phyloP scores from a whole-genome alignment of 2,797 vertebrate genomes.

The Scolopax rusticola region DNA sequence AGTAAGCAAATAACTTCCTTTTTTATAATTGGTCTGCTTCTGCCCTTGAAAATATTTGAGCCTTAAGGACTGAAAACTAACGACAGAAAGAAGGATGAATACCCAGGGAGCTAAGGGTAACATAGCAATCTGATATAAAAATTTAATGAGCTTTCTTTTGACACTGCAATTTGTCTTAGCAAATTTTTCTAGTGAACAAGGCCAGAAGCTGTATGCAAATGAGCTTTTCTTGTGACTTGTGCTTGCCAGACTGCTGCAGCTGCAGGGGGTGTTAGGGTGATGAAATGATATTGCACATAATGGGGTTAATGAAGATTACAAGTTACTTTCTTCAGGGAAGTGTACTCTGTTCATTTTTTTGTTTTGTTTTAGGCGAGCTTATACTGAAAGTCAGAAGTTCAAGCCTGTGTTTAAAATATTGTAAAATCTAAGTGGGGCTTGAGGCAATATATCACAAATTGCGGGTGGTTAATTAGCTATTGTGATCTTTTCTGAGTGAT shows the following conservation, averaged over 20 bases:
- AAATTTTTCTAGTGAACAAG: slow-evolving; percentile 69
- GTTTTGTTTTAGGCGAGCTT: slow-evolving; percentile 39
- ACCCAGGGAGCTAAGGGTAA: slow-evolving; percentile 52
- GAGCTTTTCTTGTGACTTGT: slow-evolving; percentile 60
- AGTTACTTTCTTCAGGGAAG: slow-evolving; percentile 61
- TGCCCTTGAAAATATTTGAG: slow-evolving; percentile 51
- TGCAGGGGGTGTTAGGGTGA: slow-evolving; percentile 66
- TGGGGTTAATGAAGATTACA: slow-evolving; percentile 69
- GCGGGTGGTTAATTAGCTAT: background rate
- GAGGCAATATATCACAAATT: background rate
- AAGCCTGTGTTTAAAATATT: background rate
- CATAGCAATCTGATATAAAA: slow-evolving; percentile 67
- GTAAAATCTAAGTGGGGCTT: background rate
- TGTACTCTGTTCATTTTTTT: slow-evolving; percentile 27
- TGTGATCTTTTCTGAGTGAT: background rate
- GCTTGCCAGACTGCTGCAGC: slow-evolving; percentile 52
- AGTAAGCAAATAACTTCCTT: slow-evolving; percentile 31
- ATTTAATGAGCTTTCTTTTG: slow-evolving; percentile 79
- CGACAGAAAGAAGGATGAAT: slow-evolving; percentile 35
- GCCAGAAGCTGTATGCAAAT: slow-evolving; percentile 78
- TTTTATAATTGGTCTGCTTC: slow-evolving; percentile 26
- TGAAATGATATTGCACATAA: slow-evolving; percentile 75
- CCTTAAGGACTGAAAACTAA: slow-evolving; percentile 48
- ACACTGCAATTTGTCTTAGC: slow-evolving; percentile 75
- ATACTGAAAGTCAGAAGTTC: slow-evolving; percentile 17